Conservation (phyloP, 2,113 vertebrate genomes). For the Lepus timidus region DNA sequence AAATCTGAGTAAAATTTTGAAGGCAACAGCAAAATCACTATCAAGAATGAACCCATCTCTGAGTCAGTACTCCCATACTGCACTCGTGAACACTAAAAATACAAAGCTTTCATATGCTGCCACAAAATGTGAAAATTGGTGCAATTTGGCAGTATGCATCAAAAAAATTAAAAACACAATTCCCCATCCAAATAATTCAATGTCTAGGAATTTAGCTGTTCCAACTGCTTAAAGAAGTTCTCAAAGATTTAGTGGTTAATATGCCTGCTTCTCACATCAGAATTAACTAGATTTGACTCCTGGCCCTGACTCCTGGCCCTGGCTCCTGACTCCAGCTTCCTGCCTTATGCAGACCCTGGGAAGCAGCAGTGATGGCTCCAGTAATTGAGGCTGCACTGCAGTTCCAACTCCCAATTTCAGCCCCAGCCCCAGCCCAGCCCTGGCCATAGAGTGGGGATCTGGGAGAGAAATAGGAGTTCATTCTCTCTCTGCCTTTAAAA, state of each 20-base stretch:
- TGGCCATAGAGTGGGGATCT: no score
- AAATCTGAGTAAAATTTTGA: not conserved
- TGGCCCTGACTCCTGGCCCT: no score
- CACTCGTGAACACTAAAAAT: slow-evolving; percentile 5
- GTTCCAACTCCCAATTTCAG: no score
- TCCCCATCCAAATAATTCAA: not conserved
- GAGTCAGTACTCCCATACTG: not conserved
- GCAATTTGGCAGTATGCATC: not conserved
- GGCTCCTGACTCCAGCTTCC: no score
- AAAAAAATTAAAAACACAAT: not conserved
- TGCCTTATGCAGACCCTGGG: no score
- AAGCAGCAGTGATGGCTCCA: no score
- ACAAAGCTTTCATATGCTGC: not conserved
- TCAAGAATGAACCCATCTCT: not conserved
- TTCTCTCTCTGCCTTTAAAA: no score
- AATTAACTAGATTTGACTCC: no score
- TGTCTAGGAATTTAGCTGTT: slow-evolving; percentile 6
- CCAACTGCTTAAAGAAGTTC: not conserved
- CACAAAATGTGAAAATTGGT: not conserved
- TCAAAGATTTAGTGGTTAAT: slow-evolving; percentile 5
- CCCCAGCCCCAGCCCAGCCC: no score
- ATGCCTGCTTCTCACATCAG: no score
- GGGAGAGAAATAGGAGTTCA: no score
- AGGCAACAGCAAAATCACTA: slow-evolving; percentile 36
- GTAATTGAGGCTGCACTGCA: no score